phyloP scores from a whole-genome alignment of 2,797 vertebrate genomes.

The Urocyon cinereoargenteus region DNA sequence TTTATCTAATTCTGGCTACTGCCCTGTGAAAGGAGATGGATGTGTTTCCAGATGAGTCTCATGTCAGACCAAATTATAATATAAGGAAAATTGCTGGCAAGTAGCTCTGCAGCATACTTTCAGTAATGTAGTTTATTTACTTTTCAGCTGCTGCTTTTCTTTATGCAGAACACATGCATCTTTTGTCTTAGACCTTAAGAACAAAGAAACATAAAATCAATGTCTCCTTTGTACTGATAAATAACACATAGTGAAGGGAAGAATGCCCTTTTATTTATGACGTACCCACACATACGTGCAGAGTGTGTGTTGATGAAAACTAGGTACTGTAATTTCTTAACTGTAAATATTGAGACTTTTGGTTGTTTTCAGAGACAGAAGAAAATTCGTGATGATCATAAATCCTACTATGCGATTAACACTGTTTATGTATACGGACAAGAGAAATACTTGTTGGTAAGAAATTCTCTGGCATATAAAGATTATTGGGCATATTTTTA shows the following conservation, averaged over 20 bases:
- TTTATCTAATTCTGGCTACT: background rate
- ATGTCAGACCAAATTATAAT: background rate
- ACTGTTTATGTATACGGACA: constrained; percentile 98
- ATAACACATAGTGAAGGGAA: constrained; percentile 1
- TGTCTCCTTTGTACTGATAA: constrained; percentile 28
- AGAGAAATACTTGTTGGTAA: constrained; percentile 98
- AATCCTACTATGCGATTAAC: constrained; percentile 97
- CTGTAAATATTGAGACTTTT: constrained; percentile 69
- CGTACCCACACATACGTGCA: background rate
- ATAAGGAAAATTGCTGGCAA: constrained; percentile 48
- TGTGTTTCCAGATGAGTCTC: background rate
- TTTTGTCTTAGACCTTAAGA: constrained; percentile 56
- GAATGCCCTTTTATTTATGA: constrained; percentile 56
- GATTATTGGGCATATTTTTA: constrained; percentile 42
- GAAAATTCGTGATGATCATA: constrained; percentile 95
- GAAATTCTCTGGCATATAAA: constrained; percentile 76
- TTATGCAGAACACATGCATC: constrained; percentile 42
- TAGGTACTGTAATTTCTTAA: constrained; percentile 57
- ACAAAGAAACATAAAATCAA: constrained; percentile 33
- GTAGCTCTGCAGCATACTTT: constrained; percentile 48
- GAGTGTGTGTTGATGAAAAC: constrained; percentile 18
- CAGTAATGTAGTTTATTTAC: background rate
- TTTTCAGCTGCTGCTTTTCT: constrained; percentile 38
- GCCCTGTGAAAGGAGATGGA: background rate
- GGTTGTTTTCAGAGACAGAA: constrained; percentile 92